These are phyloP conservation scores for Cyanoramphus novaezelandiae DNA, from an alignment of 2,113 vertebrate genomes.

Conservation along the genomic window DNA sequence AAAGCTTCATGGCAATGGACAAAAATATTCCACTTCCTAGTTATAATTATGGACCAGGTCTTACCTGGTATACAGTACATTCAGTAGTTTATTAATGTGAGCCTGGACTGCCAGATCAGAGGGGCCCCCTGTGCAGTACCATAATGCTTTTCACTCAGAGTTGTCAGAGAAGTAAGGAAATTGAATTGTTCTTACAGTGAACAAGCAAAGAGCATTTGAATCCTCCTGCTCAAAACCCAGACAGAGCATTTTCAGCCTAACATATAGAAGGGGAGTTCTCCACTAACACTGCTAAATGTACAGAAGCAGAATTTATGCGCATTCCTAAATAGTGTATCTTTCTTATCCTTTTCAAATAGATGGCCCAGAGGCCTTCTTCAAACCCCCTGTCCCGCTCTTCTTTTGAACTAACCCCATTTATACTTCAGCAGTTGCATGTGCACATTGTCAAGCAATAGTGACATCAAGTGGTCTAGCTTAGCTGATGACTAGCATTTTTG, in stretches of 20 bases:
- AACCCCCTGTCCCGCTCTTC: background rate
- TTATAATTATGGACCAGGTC: background rate
- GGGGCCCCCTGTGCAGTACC: background rate
- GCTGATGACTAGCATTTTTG: background rate
- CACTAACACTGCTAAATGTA: background rate
- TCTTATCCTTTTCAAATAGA: background rate
- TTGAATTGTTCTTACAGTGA: background rate
- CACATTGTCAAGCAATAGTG: conserved; percentile 71
- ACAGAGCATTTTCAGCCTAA: background rate
- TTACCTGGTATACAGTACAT: background rate
- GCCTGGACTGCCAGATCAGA: background rate
- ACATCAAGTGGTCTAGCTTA: conserved; percentile 68
- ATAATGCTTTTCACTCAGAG: background rate
- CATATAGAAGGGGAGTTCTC: background rate
- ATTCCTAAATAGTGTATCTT: background rate
- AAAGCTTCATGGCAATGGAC: background rate
- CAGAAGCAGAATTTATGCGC: background rate
- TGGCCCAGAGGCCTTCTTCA: conserved; percentile 18
- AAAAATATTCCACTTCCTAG: background rate
- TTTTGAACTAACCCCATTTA: background rate
- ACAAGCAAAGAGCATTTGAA: rapidly evolving
- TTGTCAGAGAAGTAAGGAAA: background rate
- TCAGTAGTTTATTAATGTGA: background rate
- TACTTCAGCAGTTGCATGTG: background rate
- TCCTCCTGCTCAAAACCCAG: background rate